Base-by-base conservation (phyloP, 2,113 vertebrate species). In the Xiphophorus couchianus region DNA sequence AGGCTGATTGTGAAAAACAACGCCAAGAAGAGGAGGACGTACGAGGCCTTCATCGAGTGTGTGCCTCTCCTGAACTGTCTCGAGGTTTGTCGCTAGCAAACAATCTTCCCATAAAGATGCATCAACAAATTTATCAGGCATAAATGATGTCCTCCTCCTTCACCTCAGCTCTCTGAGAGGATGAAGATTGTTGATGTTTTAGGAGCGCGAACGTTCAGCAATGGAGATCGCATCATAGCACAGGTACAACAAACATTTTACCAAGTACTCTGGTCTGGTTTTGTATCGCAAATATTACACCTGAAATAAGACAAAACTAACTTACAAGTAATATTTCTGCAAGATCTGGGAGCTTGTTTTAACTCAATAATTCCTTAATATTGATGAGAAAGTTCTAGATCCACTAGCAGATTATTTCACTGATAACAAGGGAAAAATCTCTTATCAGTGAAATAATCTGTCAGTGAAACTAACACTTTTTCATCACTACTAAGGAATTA, bases 181-280 rank as follows among this genome's bases (percentile, higher is more conserved):
- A 97, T 99, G 97, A 99, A 97, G 93, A 97, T 98, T 74, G 97
- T 97, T n/a, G 97, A 99, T 85, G 96, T 98, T 76, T 94, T 99
- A 87, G 97, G 96, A 84, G 95, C 94, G 65, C 96, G 95, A 71
- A 79, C 78, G n/a, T 98, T 95, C 83, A 95, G 95, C 86, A 95
- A 98, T 70, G 96, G 95, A 58, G 96, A 98, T 14, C 91, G 94
- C 62, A 95, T 99, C 5, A 97, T 99, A 88, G 88, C 89, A 74
- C 97, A 99, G 96, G 98, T 98, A 68, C 10, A 37, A 10, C 2
- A 11, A 12, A 12, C 35, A 37, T 37, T 37, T 37, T 3, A 37
- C 33, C 33, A 35, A 35, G 33, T 8, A 35, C 10, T 37, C 2
- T 37, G 35, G 35, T 37, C 35, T 37, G 35, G 35, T 11, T 37